Evolutionary conservation across 2,113 vertebrate species (phyloP).

Genomic region (Onychostoma macrolepis): DNA sequence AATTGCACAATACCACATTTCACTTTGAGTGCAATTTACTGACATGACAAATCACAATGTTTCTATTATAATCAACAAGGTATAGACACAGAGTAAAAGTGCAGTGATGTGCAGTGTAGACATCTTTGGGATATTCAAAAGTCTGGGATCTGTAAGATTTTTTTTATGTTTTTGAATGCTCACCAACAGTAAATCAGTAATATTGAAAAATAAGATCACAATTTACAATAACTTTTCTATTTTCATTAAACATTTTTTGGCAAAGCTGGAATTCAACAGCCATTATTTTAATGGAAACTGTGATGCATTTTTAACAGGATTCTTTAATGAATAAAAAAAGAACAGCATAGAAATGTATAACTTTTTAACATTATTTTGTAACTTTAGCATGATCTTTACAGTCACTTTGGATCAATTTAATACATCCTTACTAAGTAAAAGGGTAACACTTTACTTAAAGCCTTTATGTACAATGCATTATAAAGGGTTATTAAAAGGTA

Average conservation of each 20-base stretch:
- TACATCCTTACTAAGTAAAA: background rate
- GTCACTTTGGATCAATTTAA: background rate
- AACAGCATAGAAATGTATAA: background rate
- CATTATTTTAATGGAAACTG: background rate
- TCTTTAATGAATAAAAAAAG: background rate
- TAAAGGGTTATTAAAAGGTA: too few species aligned
- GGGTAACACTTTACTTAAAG: too few species aligned
- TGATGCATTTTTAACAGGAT: background rate
- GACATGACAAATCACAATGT: background rate
- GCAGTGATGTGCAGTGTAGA: too few species aligned
- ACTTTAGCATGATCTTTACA: background rate
- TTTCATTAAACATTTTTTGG: too few species aligned
- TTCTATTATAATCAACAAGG: background rate
- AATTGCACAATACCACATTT: background rate
- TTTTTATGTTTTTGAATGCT: background rate
- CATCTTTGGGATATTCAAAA: too few species aligned
- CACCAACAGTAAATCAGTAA: too few species aligned
- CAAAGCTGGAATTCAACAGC: too few species aligned
- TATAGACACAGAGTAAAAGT: background rate
- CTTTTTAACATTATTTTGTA: background rate
- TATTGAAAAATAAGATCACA: too few species aligned
- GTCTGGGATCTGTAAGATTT: background rate
- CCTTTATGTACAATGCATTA: too few species aligned
- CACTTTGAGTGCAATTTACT: background rate
- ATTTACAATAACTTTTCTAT: too few species aligned